Percentiles rank a stretch among this genome's conserved stretches.
Evolutionary conservation across 2,888 invertebrate species (phyloP).

Genomic region (Kryphioiulus occultus): DNA sequence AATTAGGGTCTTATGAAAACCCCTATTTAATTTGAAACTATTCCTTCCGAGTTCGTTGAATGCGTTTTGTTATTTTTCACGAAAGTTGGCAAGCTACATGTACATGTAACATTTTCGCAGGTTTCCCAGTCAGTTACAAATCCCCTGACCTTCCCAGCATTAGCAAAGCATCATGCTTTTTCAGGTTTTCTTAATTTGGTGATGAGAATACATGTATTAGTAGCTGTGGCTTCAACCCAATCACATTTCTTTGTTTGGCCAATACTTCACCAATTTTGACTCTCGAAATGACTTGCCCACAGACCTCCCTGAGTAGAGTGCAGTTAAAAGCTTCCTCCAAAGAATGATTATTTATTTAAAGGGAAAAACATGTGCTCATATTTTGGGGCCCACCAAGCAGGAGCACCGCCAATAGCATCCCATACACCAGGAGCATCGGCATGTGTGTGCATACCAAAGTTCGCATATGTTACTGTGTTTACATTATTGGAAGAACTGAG

Average conservation of each 20-base stretch:
- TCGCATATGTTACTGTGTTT: background rate
- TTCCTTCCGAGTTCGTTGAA: too few relatives aligned
- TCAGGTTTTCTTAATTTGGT: background rate
- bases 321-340: background rate
- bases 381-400: background rate
- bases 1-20: too few relatives aligned
- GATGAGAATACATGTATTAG: background rate
- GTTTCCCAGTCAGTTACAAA: too few relatives aligned
- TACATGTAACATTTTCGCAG: too few relatives aligned
- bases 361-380: background rate
- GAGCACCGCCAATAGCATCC: background rate
- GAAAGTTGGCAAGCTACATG: too few relatives aligned
- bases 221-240: background rate
- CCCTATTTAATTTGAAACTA: too few relatives aligned
- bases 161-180: background rate
- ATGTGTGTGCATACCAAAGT: background rate
- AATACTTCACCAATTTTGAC: background rate
- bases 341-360: conserved; percentile 26
- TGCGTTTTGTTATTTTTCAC: too few relatives aligned
- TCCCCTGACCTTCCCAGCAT: too few relatives aligned
- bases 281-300: background rate
- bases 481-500: background rate
- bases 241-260: conserved; percentile 1
- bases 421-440: background rate
- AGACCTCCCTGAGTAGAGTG: background rate